Conservation (phyloP, 2,888 invertebrate genomes). For the Ferdinandea cuprea region DNA sequence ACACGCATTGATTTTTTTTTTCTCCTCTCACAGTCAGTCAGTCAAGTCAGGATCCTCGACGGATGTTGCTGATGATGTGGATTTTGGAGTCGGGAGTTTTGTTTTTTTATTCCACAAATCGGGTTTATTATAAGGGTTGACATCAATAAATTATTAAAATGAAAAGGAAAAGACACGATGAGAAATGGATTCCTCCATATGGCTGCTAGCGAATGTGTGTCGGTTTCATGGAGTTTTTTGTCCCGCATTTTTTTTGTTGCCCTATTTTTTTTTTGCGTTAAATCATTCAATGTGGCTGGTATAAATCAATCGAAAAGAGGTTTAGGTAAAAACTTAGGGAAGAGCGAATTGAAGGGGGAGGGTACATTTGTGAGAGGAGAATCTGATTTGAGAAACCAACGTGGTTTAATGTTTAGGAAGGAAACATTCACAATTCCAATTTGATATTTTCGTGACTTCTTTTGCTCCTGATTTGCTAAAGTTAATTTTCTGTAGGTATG, state of each 20-base stretch:
- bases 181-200: conserved; percentile 60
- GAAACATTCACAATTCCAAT: too few relatives aligned
- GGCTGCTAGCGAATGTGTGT: conserved; percentile 26
- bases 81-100: conserved; percentile 57
- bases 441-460: too few relatives aligned
- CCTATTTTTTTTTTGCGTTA: conserved; percentile 9
- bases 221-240: conserved; percentile 45
- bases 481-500: too few relatives aligned
- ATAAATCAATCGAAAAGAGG: conserved; percentile 69
- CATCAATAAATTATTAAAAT: conserved; percentile 73
- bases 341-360: neutral
- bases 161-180: conserved; percentile 57
- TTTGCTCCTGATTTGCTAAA: too few relatives aligned
- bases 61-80: conserved; percentile 56
- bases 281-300: conserved; percentile 54
- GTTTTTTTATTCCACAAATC: conserved; percentile 8
- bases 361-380: too few relatives aligned
- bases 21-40: neutral
- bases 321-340: conserved; percentile 6
- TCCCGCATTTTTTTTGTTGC: too few relatives aligned
- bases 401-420: too few relatives aligned
- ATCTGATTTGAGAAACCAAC: too few relatives aligned
- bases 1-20: conserved; percentile 64
- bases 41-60: too few relatives aligned
- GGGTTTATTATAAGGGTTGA: conserved; percentile 71